Conservation (phyloP, 2,888 invertebrate species). For the Volucella inanis region DNA sequence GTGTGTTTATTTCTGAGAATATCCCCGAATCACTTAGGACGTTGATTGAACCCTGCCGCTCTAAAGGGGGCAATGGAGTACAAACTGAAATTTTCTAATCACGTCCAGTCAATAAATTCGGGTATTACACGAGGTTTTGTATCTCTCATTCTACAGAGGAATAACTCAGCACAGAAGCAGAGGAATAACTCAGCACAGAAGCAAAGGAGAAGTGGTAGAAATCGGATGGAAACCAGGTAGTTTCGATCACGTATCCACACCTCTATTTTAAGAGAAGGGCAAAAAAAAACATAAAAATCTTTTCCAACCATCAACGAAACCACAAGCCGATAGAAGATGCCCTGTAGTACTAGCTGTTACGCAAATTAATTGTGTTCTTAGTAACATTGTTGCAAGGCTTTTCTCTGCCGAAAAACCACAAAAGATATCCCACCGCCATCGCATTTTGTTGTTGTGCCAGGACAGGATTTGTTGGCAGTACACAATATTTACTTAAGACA, state of each 20-base stretch:
- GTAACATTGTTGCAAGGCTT: conserved; percentile 59
- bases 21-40: conserved; percentile 30
- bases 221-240: conserved; percentile 12
- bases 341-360: conserved; percentile 25
- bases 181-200: conserved; percentile 23
- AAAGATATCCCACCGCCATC: neutral
- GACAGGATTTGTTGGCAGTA: neutral
- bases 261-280: neutral
- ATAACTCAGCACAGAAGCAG: conserved; percentile 11
- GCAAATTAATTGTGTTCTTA: conserved; percentile 38
- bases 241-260: too few relatives aligned
- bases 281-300: neutral
- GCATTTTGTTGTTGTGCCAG: neutral
- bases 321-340: conserved; percentile 24
- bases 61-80: neutral
- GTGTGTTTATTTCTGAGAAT: conserved; percentile 44
- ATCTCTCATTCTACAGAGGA: conserved; percentile 26
- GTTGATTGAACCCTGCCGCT: conserved; percentile 66
- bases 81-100: conserved; percentile 56
- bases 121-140: conserved; percentile 60
- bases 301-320: neutral
- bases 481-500: conserved; percentile 15
- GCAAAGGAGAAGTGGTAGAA: neutral
- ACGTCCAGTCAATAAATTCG: conserved; percentile 68
- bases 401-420: neutral